Percentiles rank a stretch among this genome's conserved stretches.
phyloP scores from a whole-genome alignment of 2,113 vertebrate genomes.

The Australoheros scitulus region DNA sequence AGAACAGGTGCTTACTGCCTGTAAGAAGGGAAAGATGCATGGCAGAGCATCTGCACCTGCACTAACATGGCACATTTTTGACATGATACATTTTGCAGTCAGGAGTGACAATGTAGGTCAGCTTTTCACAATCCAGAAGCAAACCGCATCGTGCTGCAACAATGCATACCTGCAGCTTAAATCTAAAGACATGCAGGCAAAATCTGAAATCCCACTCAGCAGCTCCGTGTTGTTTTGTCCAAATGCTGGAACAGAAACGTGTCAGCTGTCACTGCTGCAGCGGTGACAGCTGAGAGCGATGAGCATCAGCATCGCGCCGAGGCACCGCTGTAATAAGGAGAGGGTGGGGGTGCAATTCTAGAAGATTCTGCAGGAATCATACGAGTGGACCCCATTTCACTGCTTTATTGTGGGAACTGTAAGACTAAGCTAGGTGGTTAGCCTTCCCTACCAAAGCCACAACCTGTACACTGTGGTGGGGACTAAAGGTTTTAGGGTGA shows the following conservation, averaged over 20 bases:
- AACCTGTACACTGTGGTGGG: slow-evolving; percentile 43
- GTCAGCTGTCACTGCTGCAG: slow-evolving; percentile 17
- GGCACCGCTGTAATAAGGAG: slow-evolving; percentile 52
- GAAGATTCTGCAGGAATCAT: slow-evolving; percentile 75
- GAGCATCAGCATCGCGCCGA: slow-evolving; percentile 32
- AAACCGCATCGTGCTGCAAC: not conserved
- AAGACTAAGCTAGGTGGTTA: slow-evolving; percentile 48
- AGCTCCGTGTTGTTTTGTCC: not conserved
- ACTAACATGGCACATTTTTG: not conserved
- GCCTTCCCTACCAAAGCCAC: slow-evolving; percentile 48
- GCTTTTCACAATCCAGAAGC: not conserved
- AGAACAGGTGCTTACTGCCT: not conserved
- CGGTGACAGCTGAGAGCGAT: slow-evolving; percentile 37
- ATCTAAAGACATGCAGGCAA: not conserved
- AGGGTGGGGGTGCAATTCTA: slow-evolving; percentile 74
- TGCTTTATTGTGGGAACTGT: slow-evolving; percentile 60
- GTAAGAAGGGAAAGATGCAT: not conserved
- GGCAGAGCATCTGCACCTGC: not conserved
- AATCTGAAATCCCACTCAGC: not conserved
- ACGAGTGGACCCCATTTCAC: slow-evolving; percentile 69
- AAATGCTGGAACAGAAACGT: not conserved
- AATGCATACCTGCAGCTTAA: not conserved
- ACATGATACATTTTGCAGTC: not conserved
- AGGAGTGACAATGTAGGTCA: not conserved
- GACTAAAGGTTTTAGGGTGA: slow-evolving; percentile 68